Evolutionary conservation across 2,113 vertebrate species (phyloP).

Genomic region (Zapus hudsonius): DNA sequence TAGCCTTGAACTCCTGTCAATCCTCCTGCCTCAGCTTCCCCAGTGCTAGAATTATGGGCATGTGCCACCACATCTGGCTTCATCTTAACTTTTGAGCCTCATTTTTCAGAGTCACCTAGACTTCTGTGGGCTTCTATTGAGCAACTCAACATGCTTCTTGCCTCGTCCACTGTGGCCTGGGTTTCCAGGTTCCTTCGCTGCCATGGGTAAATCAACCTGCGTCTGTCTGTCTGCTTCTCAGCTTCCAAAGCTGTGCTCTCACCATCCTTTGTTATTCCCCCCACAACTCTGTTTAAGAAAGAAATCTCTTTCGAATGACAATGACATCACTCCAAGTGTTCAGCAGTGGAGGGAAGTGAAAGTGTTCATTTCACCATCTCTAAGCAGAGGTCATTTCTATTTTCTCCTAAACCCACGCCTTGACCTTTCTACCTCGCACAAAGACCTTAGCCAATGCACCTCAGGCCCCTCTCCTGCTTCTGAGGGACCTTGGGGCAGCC

Average conservation of each 20-base stretch:
- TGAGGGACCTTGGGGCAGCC: neutral
- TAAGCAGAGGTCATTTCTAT: conserved; percentile 20
- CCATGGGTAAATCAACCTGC: neutral
- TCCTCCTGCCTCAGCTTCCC: neutral
- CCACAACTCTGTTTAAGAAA: conserved; percentile 14
- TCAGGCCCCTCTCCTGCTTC: neutral
- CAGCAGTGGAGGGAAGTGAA: conserved; percentile 52
- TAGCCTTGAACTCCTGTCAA: neutral
- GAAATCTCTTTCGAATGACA: neutral
- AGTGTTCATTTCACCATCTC: conserved; percentile 8
- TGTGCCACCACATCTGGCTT: neutral
- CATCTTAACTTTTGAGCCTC: neutral
- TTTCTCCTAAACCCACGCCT: neutral
- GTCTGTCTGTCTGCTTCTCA: neutral
- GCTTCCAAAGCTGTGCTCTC: neutral
- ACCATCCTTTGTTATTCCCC: neutral
- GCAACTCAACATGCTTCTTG: neutral
- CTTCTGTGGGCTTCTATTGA: neutral
- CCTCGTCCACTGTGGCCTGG: neutral
- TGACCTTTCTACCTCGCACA: neutral
- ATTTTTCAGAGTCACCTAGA: neutral
- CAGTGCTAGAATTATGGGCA: neutral
- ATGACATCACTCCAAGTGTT: neutral
- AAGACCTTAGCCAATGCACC: neutral
- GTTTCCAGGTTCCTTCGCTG: neutral